phyloP scores from a whole-genome alignment of 2,888 invertebrate species.

The Phortica magna region DNA sequence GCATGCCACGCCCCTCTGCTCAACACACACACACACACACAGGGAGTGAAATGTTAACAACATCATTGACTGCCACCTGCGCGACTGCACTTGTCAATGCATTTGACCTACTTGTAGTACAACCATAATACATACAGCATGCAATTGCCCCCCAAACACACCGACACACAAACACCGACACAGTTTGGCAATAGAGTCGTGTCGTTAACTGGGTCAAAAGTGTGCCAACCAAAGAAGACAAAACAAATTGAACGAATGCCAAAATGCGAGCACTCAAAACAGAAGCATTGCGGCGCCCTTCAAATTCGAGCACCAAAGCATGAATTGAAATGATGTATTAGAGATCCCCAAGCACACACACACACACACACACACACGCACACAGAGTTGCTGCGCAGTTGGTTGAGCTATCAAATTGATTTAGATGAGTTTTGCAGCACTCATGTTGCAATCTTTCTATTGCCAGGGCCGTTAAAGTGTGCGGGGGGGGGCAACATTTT shows the following conservation, averaged over 20 bases:
- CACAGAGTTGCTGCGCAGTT: no score
- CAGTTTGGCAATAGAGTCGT: neutral
- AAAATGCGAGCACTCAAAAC: conserved; percentile 15
- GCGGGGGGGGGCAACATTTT: no score
- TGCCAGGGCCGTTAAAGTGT: no score
- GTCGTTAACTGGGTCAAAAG: conserved; percentile 13
- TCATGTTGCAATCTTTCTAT: no score
- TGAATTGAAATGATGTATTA: no score
- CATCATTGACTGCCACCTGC: neutral
- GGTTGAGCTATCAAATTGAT: no score
- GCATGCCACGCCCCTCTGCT: neutral
- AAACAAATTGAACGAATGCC: no score
- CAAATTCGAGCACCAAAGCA: neutral
- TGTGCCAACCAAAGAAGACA: neutral
- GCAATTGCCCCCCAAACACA: neutral
- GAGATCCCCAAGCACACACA: no score
- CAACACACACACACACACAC: neutral
- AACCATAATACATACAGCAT: neutral
- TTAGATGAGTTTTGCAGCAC: no score
- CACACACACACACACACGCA: no score
- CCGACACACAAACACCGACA: neutral
- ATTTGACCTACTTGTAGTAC: conserved; percentile 30
- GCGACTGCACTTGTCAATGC: neutral
- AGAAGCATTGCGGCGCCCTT: neutral
- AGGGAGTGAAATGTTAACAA: neutral